Base-by-base conservation (phyloP, 2,888 invertebrate genomes). In the Pristionchus entomophagus region DNA sequence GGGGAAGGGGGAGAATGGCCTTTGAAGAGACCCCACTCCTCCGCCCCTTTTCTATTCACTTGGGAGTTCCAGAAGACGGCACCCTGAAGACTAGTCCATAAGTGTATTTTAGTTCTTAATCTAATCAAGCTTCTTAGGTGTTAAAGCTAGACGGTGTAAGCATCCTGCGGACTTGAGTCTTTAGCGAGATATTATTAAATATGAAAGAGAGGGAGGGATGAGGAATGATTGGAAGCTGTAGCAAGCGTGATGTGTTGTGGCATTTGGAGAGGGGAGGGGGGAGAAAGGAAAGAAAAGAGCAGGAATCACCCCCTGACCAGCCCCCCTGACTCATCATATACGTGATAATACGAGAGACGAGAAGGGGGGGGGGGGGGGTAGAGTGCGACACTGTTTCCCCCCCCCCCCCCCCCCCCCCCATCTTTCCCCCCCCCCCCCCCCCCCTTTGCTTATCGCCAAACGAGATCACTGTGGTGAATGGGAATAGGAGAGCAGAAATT, bases 401-500 rank as follows among this genome's bases (percentile, higher is more conserved):
- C 5, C 12, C 32, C 32, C 65, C 35, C 35, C 65, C 56, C n/a
- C 59, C 59, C 59, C 29, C 14, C 35, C 22, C 19, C 35, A 17
- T 19, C 65, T 35, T 35, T 35, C 65, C 19, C 45, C 73, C 41
- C 4, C 38, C 19, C 22, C 38, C 22, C 32, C 12, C 69, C 10
- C 35, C 2, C 65, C 14, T 35, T 35, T 26, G 56, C 45, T 65
- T 65, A 51, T 59, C 49, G 84, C 14, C 17, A 65, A 84, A 65
- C 84, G 59, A 59, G 84, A 62, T 84, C 62, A 56, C 41, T 41
- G 73, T 41, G 32, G 12, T 10, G 65, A 62, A 32, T 81, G 56
- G 51, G 81, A 35, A 32, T 51, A 26, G 49, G 49, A 29, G 78
- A 51, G 38, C 38, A 29, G 41, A 73, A 26, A 73, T 38, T 65